These are phyloP conservation scores for Pogonomyrmex californicus DNA, from an alignment of 1,140 invertebrate genomes.

Conservation along the genomic window DNA sequence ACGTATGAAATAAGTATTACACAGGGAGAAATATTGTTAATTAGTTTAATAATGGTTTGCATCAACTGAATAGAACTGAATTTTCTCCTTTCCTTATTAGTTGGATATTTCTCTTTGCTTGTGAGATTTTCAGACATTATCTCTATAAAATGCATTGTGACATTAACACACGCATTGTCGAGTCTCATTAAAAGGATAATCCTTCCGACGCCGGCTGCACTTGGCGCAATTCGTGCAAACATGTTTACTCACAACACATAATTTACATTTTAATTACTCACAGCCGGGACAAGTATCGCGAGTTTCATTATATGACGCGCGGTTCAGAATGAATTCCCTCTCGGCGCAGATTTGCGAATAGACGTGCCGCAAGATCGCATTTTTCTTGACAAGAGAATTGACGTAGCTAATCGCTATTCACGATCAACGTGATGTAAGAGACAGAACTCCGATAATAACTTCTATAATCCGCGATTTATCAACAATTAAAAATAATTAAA, in stretches of 20 bases:
- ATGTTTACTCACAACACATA: constrained; percentile 75
- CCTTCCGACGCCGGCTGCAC: constrained; percentile 66
- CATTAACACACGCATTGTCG: constrained; percentile 56
- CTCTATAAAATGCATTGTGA: constrained; percentile 22
- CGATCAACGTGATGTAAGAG: background rate
- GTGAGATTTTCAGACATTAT: background rate
- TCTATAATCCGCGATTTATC: background rate
- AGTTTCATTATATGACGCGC: constrained; percentile 70
- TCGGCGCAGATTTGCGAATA: constrained; percentile 21
- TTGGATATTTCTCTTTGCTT: background rate
- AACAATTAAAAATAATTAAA: background rate
- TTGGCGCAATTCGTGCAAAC: constrained; percentile 76
- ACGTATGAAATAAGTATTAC: background rate
- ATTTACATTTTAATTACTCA: constrained; percentile 83
- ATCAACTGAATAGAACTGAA: background rate
- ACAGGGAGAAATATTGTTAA: background rate
- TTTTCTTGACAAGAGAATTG: constrained; percentile 16
- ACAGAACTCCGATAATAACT: background rate
- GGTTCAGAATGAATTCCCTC: constrained; percentile 48
- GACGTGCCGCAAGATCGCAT: background rate
- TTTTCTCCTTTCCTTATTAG: background rate
- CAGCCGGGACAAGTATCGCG: constrained; percentile 77
- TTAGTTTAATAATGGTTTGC: background rate
- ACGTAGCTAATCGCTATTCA: background rate
- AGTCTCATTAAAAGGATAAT: constrained; percentile 69